phyloP scores from a whole-genome alignment of 1,140 invertebrate genomes.

The honey bee (Apis mellifera) region DNA sequence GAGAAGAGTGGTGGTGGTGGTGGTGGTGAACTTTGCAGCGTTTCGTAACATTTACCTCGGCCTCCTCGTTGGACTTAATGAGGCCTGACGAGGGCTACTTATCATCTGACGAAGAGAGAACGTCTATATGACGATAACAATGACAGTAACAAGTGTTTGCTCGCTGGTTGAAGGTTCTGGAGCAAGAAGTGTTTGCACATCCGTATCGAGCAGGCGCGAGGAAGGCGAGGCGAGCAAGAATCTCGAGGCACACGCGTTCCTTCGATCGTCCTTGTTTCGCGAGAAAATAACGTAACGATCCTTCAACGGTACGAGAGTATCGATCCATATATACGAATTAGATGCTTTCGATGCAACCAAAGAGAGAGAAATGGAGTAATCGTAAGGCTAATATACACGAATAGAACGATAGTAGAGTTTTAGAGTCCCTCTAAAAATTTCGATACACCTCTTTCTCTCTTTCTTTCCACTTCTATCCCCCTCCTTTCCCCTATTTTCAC shows the following conservation, averaged over 20 bases:
- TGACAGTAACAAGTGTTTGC: constrained; percentile 29
- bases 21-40: not conserved
- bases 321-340: not conserved
- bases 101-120: not conserved
- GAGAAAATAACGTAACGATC: constrained; percentile 25
- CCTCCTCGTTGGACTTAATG: not conserved
- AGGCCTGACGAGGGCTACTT: not conserved
- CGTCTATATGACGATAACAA: constrained; percentile 25
- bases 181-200: constrained; percentile 36
- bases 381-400: not conserved
- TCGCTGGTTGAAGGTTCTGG: constrained; percentile 21
- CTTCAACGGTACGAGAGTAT: constrained; percentile 5
- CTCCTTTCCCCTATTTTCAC: too few species aligned
- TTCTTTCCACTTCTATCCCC: too few species aligned
- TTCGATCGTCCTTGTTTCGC: constrained; percentile 54
- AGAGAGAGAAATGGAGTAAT: not conserved
- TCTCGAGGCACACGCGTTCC: constrained; percentile 16
- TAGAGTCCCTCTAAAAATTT: too few species aligned
- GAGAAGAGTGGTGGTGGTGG: not conserved
- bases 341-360: not conserved
- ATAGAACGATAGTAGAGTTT: too few species aligned
- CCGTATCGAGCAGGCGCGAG: constrained; percentile 41
- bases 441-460: too few species aligned
- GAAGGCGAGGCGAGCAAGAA: constrained; percentile 30
- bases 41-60: not conserved